Percentiles rank a stretch among this genome's conserved stretches.
phyloP scores from a whole-genome alignment of 92 coral and sea anemone genomes.

The Palythoa grandiflora region DNA sequence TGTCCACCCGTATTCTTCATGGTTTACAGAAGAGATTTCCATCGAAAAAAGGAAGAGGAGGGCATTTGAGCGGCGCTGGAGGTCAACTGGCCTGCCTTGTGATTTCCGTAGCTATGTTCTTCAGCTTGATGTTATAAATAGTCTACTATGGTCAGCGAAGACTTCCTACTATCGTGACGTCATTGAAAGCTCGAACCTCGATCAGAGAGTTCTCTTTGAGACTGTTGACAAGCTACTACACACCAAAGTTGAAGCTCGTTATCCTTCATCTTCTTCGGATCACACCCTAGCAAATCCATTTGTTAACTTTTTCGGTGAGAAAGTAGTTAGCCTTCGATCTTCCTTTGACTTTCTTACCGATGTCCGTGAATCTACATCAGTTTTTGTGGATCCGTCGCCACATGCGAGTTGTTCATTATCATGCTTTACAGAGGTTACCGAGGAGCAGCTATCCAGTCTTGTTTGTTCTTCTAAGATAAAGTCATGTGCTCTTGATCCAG shows the following conservation, averaged over 20 bases:
- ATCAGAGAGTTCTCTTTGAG: no score
- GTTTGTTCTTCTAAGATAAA: no score
- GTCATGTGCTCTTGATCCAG: no score
- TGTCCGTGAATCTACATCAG: not conserved
- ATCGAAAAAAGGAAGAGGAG: not conserved
- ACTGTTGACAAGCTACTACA: no score
- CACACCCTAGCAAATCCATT: no score
- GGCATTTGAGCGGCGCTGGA: not conserved
- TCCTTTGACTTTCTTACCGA: conserved; percentile 51
- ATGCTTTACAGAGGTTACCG: no score
- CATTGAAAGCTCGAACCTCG: not conserved
- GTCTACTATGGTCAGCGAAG: not conserved
- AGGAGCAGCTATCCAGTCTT: no score
- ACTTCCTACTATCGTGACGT: conserved; percentile 43
- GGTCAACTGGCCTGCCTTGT: not conserved
- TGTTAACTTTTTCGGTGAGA: conserved; percentile 28
- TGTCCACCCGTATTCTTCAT: not conserved
- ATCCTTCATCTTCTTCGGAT: no score
- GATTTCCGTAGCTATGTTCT: not conserved
- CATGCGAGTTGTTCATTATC: no score
- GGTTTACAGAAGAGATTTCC: not conserved
- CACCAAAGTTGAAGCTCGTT: no score
- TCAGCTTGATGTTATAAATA: not conserved
- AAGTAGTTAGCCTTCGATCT: conserved; percentile 41
- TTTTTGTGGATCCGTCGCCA: no score